A percentile compares a stretch with the other conserved stretches of the same genome.
Evolutionary conservation across 2,888 invertebrate species (phyloP).

Genomic region (Pterostichus madidus): DNA sequence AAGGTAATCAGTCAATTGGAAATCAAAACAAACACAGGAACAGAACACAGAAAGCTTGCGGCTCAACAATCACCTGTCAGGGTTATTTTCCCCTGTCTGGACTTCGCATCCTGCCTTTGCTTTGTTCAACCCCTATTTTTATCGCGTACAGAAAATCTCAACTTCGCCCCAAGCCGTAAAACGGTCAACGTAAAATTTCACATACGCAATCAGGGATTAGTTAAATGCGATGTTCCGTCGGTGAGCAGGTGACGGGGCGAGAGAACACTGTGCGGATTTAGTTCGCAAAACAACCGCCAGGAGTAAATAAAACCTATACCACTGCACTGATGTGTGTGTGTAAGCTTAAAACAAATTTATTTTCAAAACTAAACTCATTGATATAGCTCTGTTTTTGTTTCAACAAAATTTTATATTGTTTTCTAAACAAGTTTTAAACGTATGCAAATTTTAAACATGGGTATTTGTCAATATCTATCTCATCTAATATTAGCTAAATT

Average conservation of each 20-base stretch:
- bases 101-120: too few relatives aligned
- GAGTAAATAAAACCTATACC: conserved; percentile 50
- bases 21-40: background rate
- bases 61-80: background rate
- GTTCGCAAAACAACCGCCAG: conserved; percentile 27
- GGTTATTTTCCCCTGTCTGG: too few relatives aligned
- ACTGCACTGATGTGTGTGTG: background rate
- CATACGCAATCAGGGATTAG: conserved; percentile 61
- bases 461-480: too few relatives aligned
- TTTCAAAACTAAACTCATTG: too few relatives aligned
- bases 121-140: background rate
- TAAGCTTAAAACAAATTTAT: too few relatives aligned
- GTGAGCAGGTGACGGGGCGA: background rate
- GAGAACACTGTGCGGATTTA: conserved; percentile 1
- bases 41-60: background rate
- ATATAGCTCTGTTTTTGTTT: too few relatives aligned
- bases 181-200: conserved; percentile 50
- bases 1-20: background rate
- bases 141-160: conserved; percentile 45
- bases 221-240: conserved; percentile 17
- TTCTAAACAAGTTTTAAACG: too few relatives aligned
- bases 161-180: conserved; percentile 28
- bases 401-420: too few relatives aligned
- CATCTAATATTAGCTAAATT: too few relatives aligned
- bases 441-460: too few relatives aligned